Conservation (phyloP, 1,140 invertebrate species). For the Drosophila kepulauana region DNA sequence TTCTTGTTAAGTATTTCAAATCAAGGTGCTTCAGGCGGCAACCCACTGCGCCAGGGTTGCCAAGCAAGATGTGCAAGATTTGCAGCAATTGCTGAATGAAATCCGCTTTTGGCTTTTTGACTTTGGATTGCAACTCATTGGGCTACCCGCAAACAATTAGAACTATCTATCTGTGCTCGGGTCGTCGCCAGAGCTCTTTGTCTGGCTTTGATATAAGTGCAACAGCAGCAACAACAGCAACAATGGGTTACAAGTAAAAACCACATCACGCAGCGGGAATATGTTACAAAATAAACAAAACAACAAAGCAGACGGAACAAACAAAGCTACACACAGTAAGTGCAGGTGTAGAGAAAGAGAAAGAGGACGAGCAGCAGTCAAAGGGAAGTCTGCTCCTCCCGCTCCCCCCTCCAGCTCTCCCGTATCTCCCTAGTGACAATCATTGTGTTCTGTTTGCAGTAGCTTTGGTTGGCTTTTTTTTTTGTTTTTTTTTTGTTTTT, state of each 20-base stretch:
- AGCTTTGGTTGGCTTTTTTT: constrained; percentile 18
- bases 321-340: constrained; percentile 36
- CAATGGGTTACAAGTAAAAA: constrained; percentile 31
- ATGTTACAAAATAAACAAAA: constrained; percentile 48
- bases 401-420: too few relatives aligned
- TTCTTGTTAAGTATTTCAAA: too few relatives aligned
- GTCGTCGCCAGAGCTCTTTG: constrained; percentile 16
- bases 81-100: not conserved
- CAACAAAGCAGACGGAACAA: constrained; percentile 35
- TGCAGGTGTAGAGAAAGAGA: not conserved
- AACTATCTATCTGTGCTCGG: constrained; percentile 26
- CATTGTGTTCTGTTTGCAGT: constrained; percentile 40
- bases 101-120: not conserved
- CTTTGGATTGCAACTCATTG: constrained; percentile 11
- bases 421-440: constrained; percentile 29
- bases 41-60: too few relatives aligned
- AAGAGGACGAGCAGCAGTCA: not conserved
- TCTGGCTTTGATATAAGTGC: constrained; percentile 39
- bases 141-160: constrained; percentile 34
- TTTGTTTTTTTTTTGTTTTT: constrained; percentile 1
- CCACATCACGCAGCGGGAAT: constrained; percentile 46
- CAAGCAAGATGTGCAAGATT: not conserved
- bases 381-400: not conserved
- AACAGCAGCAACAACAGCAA: constrained; percentile 20
- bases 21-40: too few relatives aligned